Percentiles rank a stretch among this genome's conserved stretches.
These are phyloP conservation scores for Chiloscyllium punctatum DNA, from an alignment of 2,797 vertebrate species.

Conservation along the genomic window DNA sequence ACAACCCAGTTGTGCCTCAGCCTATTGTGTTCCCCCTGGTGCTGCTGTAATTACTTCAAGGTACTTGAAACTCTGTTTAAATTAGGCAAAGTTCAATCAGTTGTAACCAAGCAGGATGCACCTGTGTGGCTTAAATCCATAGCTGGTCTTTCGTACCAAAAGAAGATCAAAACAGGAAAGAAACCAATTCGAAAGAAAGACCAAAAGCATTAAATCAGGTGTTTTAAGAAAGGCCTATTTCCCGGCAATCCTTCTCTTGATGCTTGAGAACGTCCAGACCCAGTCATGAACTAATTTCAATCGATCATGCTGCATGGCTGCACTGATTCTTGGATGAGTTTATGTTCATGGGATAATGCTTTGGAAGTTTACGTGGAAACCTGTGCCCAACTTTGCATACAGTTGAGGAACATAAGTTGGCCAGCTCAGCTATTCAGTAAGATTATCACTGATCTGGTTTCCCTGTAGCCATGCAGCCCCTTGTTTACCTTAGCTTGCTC, in stretches of 20 bases:
- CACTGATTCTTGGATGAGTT: not conserved
- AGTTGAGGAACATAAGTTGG: no score
- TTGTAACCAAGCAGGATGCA: not conserved
- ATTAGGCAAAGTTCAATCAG: not conserved
- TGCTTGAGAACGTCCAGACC: not conserved
- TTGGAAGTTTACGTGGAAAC: not conserved
- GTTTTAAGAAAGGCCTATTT: not conserved
- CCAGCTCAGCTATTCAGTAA: no score
- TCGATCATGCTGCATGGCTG: not conserved
- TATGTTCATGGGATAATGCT: not conserved
- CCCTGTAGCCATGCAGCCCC: no score
- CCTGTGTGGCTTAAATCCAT: not conserved
- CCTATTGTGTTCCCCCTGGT: not conserved
- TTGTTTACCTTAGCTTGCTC: no score
- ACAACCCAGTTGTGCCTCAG: not conserved
- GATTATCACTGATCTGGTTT: no score
- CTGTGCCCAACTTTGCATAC: no score
- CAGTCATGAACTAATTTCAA: not conserved
- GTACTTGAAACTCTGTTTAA: not conserved
- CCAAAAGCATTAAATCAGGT: not conserved
- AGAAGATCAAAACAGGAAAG: not conserved
- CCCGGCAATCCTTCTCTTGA: not conserved
- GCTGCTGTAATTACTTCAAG: not conserved
- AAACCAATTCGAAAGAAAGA: not conserved
- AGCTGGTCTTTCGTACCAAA: not conserved